Conservation (phyloP, 2,797 vertebrate species). For the Graptemys geographica region DNA sequence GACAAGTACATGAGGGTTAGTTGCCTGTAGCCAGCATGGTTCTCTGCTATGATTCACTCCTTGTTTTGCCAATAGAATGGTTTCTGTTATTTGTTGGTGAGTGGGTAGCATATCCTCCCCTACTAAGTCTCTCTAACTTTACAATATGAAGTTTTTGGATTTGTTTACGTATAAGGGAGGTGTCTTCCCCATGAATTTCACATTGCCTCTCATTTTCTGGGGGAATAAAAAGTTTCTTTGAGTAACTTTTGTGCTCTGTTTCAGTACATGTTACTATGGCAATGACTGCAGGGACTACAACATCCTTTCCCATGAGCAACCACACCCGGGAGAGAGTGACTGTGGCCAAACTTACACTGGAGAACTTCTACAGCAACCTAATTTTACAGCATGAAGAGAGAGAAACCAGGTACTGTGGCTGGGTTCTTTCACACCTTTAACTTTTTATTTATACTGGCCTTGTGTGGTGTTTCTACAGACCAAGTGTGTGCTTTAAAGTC, state of each 20-base stretch:
- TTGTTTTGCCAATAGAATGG: slow-evolving; percentile 29
- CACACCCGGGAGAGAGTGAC: slow-evolving; percentile 98
- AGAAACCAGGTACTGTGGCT: slow-evolving; percentile 90
- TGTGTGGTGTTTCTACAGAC: not conserved
- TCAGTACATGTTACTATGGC: slow-evolving; percentile 91
- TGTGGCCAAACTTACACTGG: slow-evolving; percentile 96
- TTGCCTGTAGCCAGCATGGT: not conserved
- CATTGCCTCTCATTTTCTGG: not conserved
- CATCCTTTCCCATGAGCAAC: slow-evolving; percentile 97
- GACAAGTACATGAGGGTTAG: not conserved
- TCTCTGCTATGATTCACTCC: slow-evolving; percentile 35
- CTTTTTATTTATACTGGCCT: not conserved
- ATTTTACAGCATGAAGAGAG: slow-evolving; percentile 97
- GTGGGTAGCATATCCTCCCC: not conserved
- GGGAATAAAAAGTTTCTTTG: not conserved
- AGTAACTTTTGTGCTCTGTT: slow-evolving; percentile 73
- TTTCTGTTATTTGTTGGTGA: slow-evolving; percentile 31
- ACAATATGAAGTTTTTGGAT: not conserved
- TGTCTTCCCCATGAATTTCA: slow-evolving; percentile 20
- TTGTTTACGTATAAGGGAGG: not conserved
- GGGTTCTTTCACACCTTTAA: not conserved
- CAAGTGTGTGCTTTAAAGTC: not conserved
- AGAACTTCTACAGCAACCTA: slow-evolving; percentile 99
- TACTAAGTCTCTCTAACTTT: not conserved
- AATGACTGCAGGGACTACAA: slow-evolving; percentile 93